phyloP scores from a whole-genome alignment of 1,140 invertebrate species.

The Drosophila bifasciata region DNA sequence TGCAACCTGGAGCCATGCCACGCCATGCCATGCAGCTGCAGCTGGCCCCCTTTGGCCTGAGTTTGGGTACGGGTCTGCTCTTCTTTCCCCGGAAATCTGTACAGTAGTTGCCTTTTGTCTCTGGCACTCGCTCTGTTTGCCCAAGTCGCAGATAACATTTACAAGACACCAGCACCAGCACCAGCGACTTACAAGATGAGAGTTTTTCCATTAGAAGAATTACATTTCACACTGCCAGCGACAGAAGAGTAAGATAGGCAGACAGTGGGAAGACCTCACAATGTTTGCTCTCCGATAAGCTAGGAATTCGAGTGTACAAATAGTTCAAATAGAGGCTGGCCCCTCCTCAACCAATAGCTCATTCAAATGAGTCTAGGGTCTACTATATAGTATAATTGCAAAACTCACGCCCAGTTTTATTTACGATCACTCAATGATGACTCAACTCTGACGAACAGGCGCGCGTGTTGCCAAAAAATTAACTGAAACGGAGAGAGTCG shows the following conservation, averaged over 20 bases:
- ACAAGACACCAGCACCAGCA: slow-evolving; percentile 29
- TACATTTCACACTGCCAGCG: slow-evolving; percentile 26
- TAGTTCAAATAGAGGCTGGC: slow-evolving; percentile 44
- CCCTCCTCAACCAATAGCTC: slow-evolving; percentile 15
- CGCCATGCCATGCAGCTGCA: slow-evolving; percentile 3
- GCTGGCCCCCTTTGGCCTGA: slow-evolving; percentile 35
- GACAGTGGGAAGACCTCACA: slow-evolving; percentile 1
- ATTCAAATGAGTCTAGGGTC: slow-evolving; percentile 35
- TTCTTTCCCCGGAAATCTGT: slow-evolving; percentile 37
- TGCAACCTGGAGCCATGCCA: slow-evolving; percentile 49
- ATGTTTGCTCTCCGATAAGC: slow-evolving; percentile 64
- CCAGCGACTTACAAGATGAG: slow-evolving; percentile 33
- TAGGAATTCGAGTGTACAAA: slow-evolving; percentile 47
- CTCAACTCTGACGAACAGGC: slow-evolving; percentile 31
- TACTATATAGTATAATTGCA: slow-evolving; percentile 25
- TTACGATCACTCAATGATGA: slow-evolving; percentile 24
- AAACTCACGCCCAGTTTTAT: slow-evolving; percentile 33
- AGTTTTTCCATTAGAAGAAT: slow-evolving; percentile 58
- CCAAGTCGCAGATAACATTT: slow-evolving; percentile 60
- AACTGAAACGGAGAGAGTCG: not conserved
- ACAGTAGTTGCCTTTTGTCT: slow-evolving; percentile 66
- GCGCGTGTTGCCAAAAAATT: slow-evolving; percentile 69
- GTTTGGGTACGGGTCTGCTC: slow-evolving; percentile 9
- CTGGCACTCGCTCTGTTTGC: slow-evolving; percentile 41
- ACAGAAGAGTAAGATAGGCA: slow-evolving; percentile 28